Percentiles rank a stretch among this genome's conserved stretches.
Evolutionary conservation across 2,113 vertebrate species (phyloP).

Genomic region (Cyprinus carpio): DNA sequence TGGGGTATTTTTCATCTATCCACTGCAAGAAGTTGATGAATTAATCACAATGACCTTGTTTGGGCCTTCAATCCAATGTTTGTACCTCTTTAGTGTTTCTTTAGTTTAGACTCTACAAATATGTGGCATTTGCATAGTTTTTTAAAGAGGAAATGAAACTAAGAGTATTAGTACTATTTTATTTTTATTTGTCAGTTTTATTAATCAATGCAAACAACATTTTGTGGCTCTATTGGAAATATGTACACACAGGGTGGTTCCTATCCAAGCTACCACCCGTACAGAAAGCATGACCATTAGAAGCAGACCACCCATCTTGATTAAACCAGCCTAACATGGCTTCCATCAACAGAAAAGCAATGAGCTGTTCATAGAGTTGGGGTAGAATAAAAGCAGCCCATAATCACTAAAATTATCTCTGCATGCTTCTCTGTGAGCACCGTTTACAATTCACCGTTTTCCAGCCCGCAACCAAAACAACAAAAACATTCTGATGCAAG

Average conservation of each 20-base stretch:
- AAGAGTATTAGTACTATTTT: background rate
- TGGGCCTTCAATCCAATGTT: background rate
- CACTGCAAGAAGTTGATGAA: conserved; percentile 55
- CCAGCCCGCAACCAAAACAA: conserved; percentile 31
- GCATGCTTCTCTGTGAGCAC: background rate
- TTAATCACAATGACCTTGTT: conserved; percentile 2
- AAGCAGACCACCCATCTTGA: conserved; percentile 37
- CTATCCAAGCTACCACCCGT: background rate
- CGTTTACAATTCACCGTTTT: conserved; percentile 21
- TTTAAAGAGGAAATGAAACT: background rate
- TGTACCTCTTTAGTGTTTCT: background rate
- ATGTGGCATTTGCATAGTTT: background rate
- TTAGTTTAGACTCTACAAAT: background rate
- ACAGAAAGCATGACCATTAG: conserved; percentile 16
- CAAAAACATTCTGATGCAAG: conserved; percentile 31
- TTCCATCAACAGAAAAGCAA: conserved; percentile 32
- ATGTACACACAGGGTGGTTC: background rate
- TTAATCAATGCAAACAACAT: background rate
- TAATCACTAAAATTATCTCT: conserved; percentile 45
- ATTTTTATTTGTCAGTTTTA: background rate
- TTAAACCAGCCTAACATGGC: conserved; percentile 9
- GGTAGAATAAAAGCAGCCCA: conserved; percentile 16
- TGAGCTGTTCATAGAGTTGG: conserved; percentile 4
- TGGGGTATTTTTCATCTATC: conserved; percentile 70
- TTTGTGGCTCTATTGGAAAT: background rate